Evolutionary conservation across 2,113 vertebrate genomes (phyloP).

Genomic region (Poecilia latipinna): DNA sequence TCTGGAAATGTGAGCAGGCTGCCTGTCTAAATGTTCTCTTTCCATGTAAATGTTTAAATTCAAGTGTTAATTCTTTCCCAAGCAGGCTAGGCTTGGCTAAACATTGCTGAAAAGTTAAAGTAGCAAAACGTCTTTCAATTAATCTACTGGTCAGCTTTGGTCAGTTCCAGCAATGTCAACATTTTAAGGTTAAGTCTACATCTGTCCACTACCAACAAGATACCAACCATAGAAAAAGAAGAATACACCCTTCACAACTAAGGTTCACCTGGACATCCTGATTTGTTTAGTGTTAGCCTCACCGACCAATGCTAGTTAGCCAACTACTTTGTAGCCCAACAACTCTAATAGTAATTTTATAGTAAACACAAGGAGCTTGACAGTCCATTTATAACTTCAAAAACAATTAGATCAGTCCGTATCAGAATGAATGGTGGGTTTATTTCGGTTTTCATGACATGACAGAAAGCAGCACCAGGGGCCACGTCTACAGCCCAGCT

Average conservation of each 20-base stretch:
- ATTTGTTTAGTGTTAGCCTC: no score
- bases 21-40: no score
- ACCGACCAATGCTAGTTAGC: not conserved
- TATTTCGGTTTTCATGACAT: not conserved
- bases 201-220: no score
- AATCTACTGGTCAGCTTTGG: no score
- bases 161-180: no score
- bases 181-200: no score
- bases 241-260: not conserved
- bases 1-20: not conserved
- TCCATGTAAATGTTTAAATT: no score
- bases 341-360: not conserved
- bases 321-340: no score
- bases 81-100: no score
- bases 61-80: no score
- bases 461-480: slow-evolving; percentile 5
- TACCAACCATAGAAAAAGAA: not conserved
- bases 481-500: slow-evolving; percentile 75
- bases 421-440: not conserved
- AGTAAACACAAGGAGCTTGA: not conserved
- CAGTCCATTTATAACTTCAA: not conserved
- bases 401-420: not conserved
- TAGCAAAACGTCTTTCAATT: no score
- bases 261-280: not conserved
- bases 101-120: no score